phyloP scores from a whole-genome alignment of 1,140 invertebrate species.

The Drosophila oshimai region DNA sequence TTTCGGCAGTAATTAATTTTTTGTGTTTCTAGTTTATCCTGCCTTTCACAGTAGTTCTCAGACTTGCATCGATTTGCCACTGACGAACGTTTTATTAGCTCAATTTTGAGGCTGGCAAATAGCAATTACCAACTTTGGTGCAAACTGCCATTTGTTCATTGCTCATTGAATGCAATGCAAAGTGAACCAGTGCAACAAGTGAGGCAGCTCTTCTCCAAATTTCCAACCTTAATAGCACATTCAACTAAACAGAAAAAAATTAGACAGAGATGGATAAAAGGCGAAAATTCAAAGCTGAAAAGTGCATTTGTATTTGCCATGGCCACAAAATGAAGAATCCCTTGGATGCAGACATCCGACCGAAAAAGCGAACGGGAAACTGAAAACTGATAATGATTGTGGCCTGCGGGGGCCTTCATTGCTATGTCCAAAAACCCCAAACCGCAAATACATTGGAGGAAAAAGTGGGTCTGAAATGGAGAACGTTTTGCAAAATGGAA shows the following conservation, averaged over 20 bases:
- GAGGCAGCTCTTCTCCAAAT: slow-evolving; percentile 1
- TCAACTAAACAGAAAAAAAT: slow-evolving; percentile 14
- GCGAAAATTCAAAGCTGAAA: slow-evolving; percentile 28
- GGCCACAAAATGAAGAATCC: slow-evolving; percentile 46
- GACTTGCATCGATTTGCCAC: not conserved
- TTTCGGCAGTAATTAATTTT: slow-evolving; percentile 11
- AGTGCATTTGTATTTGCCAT: slow-evolving; percentile 39
- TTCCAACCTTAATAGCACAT: not conserved
- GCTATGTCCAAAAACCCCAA: slow-evolving; percentile 11
- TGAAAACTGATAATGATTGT: slow-evolving; percentile 79
- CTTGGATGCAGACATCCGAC: slow-evolving; percentile 43
- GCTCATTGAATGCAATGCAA: slow-evolving; percentile 17
- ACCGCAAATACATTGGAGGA: slow-evolving; percentile 1
- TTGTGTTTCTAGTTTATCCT: not conserved
- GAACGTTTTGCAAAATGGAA: no score
- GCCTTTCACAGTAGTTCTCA: not conserved
- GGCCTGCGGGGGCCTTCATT: slow-evolving; percentile 53
- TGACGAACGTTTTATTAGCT: slow-evolving; percentile 52
- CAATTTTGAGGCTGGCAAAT: slow-evolving; percentile 32
- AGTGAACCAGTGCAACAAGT: slow-evolving; percentile 35
- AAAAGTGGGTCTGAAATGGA: no score
- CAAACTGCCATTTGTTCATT: slow-evolving; percentile 32
- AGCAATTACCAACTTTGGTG: slow-evolving; percentile 46
- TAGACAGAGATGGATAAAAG: slow-evolving; percentile 7
- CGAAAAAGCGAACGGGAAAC: slow-evolving; percentile 50